A percentile compares a stretch with the other conserved stretches of the same genome.
These are phyloP conservation scores for Eubasilissa splendida DNA, from an alignment of 2,888 invertebrate species.

Conservation along the genomic window DNA sequence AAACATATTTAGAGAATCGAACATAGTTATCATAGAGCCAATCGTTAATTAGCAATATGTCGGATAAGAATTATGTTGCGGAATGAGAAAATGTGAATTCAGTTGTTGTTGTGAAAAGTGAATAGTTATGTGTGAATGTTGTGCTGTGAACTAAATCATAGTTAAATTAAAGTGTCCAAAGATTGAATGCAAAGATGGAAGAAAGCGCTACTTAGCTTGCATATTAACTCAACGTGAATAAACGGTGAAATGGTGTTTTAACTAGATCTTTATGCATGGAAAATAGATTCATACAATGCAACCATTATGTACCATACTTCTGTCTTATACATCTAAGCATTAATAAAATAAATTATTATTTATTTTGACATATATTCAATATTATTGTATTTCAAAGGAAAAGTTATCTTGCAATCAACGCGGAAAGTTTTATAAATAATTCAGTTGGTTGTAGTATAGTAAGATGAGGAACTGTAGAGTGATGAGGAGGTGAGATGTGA, in stretches of 20 bases:
- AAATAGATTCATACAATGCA: too few species aligned
- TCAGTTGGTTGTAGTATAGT: background rate
- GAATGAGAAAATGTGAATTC: conserved; percentile 34
- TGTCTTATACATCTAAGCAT: too few species aligned
- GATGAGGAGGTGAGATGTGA: conserved; percentile 8
- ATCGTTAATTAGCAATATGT: conserved; percentile 51
- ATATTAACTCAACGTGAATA: conserved; percentile 28
- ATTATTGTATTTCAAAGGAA: too few species aligned
- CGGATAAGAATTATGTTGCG: conserved; percentile 28
- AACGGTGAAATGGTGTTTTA: background rate
- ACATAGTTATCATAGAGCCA: conserved; percentile 49
- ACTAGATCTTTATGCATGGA: conserved; percentile 3
- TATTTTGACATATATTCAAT: too few species aligned
- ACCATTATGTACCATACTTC: too few species aligned
- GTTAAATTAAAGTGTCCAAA: conserved; percentile 38
- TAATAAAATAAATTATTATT: too few species aligned
- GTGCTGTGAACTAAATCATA: conserved; percentile 43
- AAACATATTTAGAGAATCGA: background rate
- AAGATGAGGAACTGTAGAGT: conserved; percentile 8
- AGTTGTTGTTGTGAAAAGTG: conserved; percentile 35
- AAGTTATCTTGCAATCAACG: too few species aligned
- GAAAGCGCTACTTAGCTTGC: conserved; percentile 41
- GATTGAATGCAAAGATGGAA: conserved; percentile 37
- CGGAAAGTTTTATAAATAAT: too few species aligned
- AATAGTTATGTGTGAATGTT: conserved; percentile 42